A percentile compares a stretch with the other conserved stretches of the same genome.
phyloP scores from a whole-genome alignment of 2,113 vertebrate species.

The Taurulus bubalis region DNA sequence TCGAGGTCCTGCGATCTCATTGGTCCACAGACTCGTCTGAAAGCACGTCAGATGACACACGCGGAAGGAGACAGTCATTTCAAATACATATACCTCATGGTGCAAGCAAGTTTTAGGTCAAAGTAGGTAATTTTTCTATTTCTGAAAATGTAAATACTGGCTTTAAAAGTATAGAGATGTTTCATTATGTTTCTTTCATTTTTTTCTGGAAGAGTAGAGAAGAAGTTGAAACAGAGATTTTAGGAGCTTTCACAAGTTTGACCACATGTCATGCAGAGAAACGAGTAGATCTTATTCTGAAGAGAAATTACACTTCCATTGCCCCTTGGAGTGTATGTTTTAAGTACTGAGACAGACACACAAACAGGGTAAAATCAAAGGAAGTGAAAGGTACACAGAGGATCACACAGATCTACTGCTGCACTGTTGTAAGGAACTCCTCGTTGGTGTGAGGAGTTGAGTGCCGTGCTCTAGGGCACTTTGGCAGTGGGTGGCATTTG shows the following conservation, averaged over 20 bases:
- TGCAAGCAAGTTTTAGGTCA: too few relatives aligned
- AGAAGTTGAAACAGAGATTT: not conserved
- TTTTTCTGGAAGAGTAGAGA: not conserved
- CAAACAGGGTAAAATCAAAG: slow-evolving; percentile 8
- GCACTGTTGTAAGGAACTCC: slow-evolving; percentile 10
- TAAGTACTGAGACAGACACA: slow-evolving; percentile 29
- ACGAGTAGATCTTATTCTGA: slow-evolving; percentile 14
- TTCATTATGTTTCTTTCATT: slow-evolving; percentile 12
- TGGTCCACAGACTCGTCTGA: too few relatives aligned
- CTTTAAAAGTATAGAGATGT: not conserved
- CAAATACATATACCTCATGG: too few relatives aligned
- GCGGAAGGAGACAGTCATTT: too few relatives aligned
- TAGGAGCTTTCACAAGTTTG: slow-evolving; percentile 27
- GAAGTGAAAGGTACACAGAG: slow-evolving; percentile 29
- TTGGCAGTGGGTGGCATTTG: slow-evolving; percentile 41
- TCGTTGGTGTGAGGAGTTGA: slow-evolving; percentile 36
- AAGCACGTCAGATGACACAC: too few relatives aligned
- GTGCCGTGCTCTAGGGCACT: slow-evolving; percentile 54
- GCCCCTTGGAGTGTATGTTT: slow-evolving; percentile 34
- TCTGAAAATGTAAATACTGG: too few relatives aligned
- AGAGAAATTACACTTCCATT: slow-evolving; percentile 33
- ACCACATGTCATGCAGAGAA: slow-evolving; percentile 14
- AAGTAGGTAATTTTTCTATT: too few relatives aligned
- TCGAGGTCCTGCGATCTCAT: too few relatives aligned
- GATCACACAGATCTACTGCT: slow-evolving; percentile 40